Conservation (phyloP, 35 echinoderm and acorn worm genomes). For the Stichopus chloronotus region DNA sequence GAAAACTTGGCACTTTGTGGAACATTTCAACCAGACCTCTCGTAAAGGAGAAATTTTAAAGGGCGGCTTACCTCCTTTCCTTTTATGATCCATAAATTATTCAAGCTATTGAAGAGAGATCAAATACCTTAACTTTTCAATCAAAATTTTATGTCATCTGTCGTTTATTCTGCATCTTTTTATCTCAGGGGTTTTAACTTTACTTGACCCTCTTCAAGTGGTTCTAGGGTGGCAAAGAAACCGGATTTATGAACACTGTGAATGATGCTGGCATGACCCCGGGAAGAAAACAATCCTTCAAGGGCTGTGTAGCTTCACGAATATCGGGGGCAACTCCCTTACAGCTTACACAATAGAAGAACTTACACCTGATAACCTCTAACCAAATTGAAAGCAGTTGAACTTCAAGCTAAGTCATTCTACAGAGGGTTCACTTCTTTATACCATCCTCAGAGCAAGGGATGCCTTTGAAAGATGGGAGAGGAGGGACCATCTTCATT, state of each 20-base stretch:
- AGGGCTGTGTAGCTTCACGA: not conserved
- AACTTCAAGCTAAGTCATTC: too few species aligned
- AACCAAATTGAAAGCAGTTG: not conserved
- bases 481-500: too few species aligned
- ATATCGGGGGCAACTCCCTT: not conserved
- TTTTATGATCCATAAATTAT: too few species aligned
- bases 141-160: not conserved
- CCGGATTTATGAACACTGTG: not conserved
- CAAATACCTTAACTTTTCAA: too few species aligned
- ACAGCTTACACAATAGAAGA: not conserved
- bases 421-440: too few species aligned
- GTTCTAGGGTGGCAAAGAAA: not conserved
- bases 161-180: not conserved
- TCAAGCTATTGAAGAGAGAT: too few species aligned
- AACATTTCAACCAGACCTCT: too few species aligned
- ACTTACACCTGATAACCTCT: not conserved
- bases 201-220: not conserved
- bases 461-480: too few species aligned
- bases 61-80: too few species aligned
- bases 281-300: not conserved
- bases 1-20: too few species aligned
- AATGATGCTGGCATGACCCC: not conserved
- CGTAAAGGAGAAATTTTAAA: too few species aligned
- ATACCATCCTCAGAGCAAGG: too few species aligned
- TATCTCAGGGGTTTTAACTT: not conserved